A percentile compares a stretch with the other conserved stretches of the same genome.
Conservation (phyloP, 2,888 invertebrate genomes). For the Meta bourneti region DNA sequence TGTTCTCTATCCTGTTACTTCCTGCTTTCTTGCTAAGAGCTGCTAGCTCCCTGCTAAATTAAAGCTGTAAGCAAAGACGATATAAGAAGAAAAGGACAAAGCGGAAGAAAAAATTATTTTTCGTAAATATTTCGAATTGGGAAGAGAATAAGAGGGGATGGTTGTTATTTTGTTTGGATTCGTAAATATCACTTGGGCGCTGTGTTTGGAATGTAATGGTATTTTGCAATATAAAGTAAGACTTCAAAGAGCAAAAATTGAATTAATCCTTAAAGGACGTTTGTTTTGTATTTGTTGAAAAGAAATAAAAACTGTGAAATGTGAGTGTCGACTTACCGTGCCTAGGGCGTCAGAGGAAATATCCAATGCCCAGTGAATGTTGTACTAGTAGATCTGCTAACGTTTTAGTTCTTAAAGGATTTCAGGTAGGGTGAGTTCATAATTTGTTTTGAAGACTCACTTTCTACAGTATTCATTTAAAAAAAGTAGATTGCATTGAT, state of each 20-base stretch:
- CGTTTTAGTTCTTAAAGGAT: too few relatives aligned
- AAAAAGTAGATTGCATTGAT: background rate
- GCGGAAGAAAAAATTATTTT: conserved; percentile 37
- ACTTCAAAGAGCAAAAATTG: conserved; percentile 39
- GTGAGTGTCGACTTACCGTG: background rate
- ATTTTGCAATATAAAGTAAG: conserved; percentile 5
- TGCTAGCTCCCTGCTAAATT: conserved; percentile 42
- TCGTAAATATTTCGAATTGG: conserved; percentile 51
- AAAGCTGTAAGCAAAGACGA: conserved; percentile 47
- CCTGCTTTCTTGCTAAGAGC: conserved; percentile 2
- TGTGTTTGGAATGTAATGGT: background rate
- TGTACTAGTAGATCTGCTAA: background rate
- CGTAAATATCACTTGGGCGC: background rate
- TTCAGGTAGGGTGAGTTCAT: too few relatives aligned
- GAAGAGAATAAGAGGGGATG: background rate
- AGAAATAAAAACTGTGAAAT: background rate
- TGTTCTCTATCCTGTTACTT: background rate
- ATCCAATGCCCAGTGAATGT: background rate
- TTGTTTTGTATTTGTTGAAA: conserved; percentile 1
- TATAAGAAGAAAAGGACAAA: background rate
- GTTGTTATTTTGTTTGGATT: conserved; percentile 9
- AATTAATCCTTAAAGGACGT: conserved; percentile 16
- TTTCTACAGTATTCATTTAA: background rate
- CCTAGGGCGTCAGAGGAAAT: background rate
- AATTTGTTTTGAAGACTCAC: too few relatives aligned